A percentile compares a stretch with the other conserved stretches of the same genome.
Evolutionary conservation across 2,888 invertebrate species (phyloP).

Genomic region (Dasypolia templi): DNA sequence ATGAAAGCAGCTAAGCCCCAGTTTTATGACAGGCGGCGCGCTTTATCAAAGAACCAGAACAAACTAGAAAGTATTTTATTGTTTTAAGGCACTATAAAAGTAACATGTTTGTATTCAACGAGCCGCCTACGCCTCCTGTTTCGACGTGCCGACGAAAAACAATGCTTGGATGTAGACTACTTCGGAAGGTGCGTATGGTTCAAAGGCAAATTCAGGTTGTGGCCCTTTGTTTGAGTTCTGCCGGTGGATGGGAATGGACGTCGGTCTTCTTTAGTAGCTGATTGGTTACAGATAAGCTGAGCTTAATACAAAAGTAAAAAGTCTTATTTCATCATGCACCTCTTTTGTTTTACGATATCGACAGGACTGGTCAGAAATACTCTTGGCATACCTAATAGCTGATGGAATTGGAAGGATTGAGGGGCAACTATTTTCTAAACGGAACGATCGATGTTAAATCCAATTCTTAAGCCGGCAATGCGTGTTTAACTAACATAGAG

Average conservation of each 20-base stretch:
- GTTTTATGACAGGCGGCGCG: conserved; percentile 70
- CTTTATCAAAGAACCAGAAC: conserved; percentile 44
- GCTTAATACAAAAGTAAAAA: conserved; percentile 23
- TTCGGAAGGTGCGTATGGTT: conserved; percentile 41
- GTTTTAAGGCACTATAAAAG: conserved; percentile 82
- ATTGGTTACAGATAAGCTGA: conserved; percentile 30
- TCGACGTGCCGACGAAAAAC: conserved; percentile 64
- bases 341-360: background rate
- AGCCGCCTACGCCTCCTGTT: conserved; percentile 82
- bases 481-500: too few relatives aligned
- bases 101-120: conserved; percentile 78
- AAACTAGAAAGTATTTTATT: conserved; percentile 81
- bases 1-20: conserved; percentile 75
- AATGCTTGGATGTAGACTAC: conserved; percentile 34
- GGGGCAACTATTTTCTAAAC: background rate
- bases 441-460: background rate
- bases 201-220: conserved; percentile 14
- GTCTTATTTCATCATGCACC: background rate
- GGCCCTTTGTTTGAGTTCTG: conserved; percentile 15
- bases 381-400: background rate
- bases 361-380: background rate
- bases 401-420: background rate
- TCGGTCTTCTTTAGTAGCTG: conserved; percentile 36
- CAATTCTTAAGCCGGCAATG: too few relatives aligned
- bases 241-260: background rate